Conservation (phyloP, 2,797 vertebrate genomes). For the Anguilla pacifica region DNA sequence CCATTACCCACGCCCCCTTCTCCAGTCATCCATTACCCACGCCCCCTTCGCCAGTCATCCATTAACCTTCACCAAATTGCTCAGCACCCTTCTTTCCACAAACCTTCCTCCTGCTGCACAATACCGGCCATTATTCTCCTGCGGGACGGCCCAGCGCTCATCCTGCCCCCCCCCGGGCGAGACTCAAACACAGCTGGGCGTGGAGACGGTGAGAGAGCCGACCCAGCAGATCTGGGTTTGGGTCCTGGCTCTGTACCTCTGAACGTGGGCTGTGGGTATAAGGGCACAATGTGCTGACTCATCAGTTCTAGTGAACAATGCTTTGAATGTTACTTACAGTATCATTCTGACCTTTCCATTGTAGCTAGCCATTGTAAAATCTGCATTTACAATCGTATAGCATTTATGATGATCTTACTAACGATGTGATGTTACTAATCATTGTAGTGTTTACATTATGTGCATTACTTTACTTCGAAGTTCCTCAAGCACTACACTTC, state of each 20-base stretch:
- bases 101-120: slow-evolving; percentile 1
- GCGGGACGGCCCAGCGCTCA: background rate
- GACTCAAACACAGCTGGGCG: background rate
- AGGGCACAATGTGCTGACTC: background rate
- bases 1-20: background rate
- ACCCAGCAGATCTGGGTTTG: too few relatives aligned
- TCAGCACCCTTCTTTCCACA: background rate
- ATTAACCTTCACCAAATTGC: too few relatives aligned
- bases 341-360: background rate
- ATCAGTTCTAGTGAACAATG: background rate
- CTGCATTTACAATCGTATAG: too few relatives aligned
- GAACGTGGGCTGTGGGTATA: background rate
- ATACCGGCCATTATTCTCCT: background rate
- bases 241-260: background rate
- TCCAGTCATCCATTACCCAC: background rate
- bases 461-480: too few relatives aligned
- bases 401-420: too few relatives aligned
- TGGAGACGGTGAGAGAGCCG: background rate
- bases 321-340: background rate
- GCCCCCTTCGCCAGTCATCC: background rate
- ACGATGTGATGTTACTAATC: too few relatives aligned
- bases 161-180: background rate
- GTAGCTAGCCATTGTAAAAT: too few relatives aligned
- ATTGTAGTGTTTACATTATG: too few relatives aligned
- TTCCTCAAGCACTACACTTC: background rate